phyloP scores from a whole-genome alignment of 2,113 vertebrate genomes.

The Pterocles burchelli region DNA sequence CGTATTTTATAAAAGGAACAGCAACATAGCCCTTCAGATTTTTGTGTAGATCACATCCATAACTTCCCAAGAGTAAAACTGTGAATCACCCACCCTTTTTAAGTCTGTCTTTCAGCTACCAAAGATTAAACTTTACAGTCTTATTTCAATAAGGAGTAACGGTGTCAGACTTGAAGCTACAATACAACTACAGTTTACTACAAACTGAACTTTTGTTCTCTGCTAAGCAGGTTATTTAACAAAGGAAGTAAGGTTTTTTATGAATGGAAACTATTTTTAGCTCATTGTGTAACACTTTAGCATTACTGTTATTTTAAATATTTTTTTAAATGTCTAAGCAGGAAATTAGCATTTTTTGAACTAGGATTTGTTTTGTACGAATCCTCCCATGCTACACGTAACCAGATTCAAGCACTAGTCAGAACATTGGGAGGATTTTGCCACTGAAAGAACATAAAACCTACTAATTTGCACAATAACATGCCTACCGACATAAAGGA shows the following conservation, averaged over 20 bases:
- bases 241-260: constrained; percentile 47
- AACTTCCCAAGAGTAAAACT: not conserved
- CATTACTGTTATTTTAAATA: not conserved
- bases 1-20: not conserved
- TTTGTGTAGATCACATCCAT: not conserved
- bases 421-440: fast-evolving
- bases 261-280: constrained; percentile 65
- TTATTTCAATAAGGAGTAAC: not conserved
- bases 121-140: not conserved
- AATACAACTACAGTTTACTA: constrained; percentile 11
- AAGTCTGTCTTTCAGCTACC: not conserved
- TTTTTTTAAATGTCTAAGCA: not conserved
- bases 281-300: constrained; percentile 3
- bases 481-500: not conserved
- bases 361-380: not conserved
- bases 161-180: not conserved
- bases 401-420: not conserved
- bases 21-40: not conserved
- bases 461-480: not conserved
- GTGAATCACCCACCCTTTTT: not conserved
- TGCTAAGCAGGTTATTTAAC: constrained; percentile 29
- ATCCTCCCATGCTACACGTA: not conserved
- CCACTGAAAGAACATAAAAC: not conserved
- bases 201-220: constrained; percentile 33
- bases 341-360: not conserved